Conservation (phyloP, 2,888 invertebrate species). For the Choristoneura rosaceana region DNA sequence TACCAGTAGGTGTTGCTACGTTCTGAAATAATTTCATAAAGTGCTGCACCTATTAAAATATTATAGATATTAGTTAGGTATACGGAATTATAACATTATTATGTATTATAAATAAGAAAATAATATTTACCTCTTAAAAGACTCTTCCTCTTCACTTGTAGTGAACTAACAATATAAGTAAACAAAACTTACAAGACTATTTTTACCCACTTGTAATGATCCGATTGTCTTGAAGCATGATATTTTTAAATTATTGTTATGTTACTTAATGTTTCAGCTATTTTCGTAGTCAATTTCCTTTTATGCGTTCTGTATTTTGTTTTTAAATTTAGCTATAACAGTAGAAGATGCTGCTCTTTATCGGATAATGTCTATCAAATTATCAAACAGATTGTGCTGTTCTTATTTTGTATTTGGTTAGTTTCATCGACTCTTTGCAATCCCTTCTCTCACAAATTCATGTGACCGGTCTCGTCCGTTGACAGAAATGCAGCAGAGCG, state of each 20-base stretch:
- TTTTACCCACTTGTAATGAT: too few relatives aligned
- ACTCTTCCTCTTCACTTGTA: too few relatives aligned
- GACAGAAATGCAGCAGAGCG: conserved; percentile 43
- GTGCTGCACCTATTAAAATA: not conserved
- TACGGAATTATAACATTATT: not conserved
- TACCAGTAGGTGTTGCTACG: conserved; percentile 19
- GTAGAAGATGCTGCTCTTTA: not conserved
- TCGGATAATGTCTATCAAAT: not conserved
- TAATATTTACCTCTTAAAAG: too few relatives aligned
- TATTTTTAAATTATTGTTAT: too few relatives aligned
- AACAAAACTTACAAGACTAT: too few relatives aligned
- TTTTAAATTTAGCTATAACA: not conserved
- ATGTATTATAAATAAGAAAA: not conserved
- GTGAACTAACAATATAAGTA: too few relatives aligned
- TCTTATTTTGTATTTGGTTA: not conserved
- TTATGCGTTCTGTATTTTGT: not conserved
- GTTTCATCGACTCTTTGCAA: conserved; percentile 4
- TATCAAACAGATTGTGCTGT: not conserved
- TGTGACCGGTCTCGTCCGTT: conserved; percentile 24
- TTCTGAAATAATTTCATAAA: not conserved
- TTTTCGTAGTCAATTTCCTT: not conserved
- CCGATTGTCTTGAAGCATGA: too few relatives aligned
- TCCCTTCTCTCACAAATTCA: conserved; percentile 11
- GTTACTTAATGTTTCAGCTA: too few relatives aligned
- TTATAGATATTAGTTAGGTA: not conserved